Evolutionary conservation across 2,797 vertebrate genomes (phyloP).

Genomic region (Erethizon dorsatum): DNA sequence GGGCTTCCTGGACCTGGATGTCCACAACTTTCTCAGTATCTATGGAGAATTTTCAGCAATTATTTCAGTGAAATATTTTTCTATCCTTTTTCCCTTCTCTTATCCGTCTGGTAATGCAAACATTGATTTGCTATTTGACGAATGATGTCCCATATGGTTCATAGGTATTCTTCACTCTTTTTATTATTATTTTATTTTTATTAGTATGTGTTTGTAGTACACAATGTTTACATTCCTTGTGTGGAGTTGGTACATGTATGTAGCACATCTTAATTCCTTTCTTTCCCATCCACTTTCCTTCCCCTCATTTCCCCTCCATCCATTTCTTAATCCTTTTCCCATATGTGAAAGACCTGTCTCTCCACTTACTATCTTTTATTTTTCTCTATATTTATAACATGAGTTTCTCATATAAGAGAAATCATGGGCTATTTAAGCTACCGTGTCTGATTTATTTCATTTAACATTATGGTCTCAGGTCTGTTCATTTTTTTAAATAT

Average conservation of each 20-base stretch:
- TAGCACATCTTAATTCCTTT: background rate
- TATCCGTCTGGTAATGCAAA: background rate
- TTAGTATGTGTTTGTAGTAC: background rate
- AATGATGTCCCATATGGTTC: no score
- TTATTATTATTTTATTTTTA: background rate
- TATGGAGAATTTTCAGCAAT: background rate
- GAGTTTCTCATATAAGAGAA: background rate
- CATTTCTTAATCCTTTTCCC: background rate
- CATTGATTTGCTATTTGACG: background rate
- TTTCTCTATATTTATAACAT: background rate
- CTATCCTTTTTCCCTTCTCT: background rate
- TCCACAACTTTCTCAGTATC: background rate
- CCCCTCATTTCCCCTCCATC: background rate
- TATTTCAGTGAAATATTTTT: background rate
- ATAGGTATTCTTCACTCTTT: background rate
- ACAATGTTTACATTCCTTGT: background rate
- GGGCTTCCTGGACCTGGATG: background rate
- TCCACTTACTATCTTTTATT: background rate
- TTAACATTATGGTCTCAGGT: background rate
- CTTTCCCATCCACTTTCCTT: background rate
- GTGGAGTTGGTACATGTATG: background rate
- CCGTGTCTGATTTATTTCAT: background rate
- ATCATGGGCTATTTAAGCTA: background rate
- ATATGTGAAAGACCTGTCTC: background rate
- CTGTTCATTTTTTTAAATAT: background rate